Evolutionary conservation across 2,797 vertebrate species (phyloP), one percentile per base, ranked within the genome.

Genomic region (Sciurus carolinensis): DNA sequence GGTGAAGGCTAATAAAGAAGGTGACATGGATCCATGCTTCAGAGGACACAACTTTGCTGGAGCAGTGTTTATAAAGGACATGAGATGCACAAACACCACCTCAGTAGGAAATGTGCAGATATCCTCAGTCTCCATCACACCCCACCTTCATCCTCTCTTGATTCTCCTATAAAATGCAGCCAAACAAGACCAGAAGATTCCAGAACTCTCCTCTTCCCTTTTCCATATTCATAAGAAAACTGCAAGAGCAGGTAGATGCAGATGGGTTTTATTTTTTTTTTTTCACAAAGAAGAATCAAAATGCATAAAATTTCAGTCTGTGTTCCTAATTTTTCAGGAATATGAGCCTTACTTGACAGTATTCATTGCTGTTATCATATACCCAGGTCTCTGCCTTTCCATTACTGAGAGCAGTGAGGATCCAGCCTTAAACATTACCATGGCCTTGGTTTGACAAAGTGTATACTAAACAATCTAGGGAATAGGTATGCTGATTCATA

Each of bases 321-420:
- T 24, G 33, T 47, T 83, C 54, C 54, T 91, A 94, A 92, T 94
- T 90, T 93, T 96, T 96, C 87, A 97, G 59, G 59, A 92, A 54
- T 71, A 75, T 88, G 81, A 62, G 57, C 57, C 57, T 67, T 76
- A 66, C 57, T 82, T 94, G 79, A 91, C 54, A 82, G 59, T 90
- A 33, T 73, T 94, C 71, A 66, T 81, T 90, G 66, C 87, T 91
- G 87, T 87, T 66, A 87, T 42, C 77, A 67, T 50, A 62, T 33
- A 66, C 80, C 28, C 20, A 75, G 50, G 54, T 66, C 10, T 90
- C 76, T 87, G 83, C 59, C 91, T 93, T 87, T 59, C 36, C 72
- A 94, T 93, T 95, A 87, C 12, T 30, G n/a, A 84, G 1, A 91
- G 33, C 50, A 90, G 44, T 57, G 87, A 95, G 13, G n/a, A 54